A percentile compares a stretch with the other conserved stretches of the same genome.
These are phyloP conservation scores for Sympetrum striolatum DNA, from an alignment of 2,888 invertebrate genomes.

Conservation along the genomic window DNA sequence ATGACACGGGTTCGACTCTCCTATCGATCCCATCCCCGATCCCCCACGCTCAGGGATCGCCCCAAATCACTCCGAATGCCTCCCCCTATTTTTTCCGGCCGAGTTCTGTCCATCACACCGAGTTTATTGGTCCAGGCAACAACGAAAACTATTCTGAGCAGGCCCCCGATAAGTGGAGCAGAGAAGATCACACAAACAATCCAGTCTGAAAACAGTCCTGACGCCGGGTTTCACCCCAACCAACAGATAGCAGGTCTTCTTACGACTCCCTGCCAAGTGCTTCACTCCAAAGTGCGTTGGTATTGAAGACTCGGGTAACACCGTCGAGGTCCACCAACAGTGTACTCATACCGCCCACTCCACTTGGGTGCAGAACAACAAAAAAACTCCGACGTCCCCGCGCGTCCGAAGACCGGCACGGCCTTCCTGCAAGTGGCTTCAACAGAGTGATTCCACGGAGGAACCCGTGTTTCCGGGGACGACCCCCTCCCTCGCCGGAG, in stretches of 20 bases:
- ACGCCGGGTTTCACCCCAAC: not conserved
- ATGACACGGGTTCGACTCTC: not conserved
- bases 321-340: not conserved
- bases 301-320: not conserved
- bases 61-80: not conserved
- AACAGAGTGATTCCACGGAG: not conserved
- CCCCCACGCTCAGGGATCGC: no score
- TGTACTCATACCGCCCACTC: not conserved
- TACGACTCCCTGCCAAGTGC: not conserved
- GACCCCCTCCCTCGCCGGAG: not conserved
- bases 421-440: not conserved
- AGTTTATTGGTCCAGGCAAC: not conserved
- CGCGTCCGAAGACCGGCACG: not conserved
- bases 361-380: not conserved
- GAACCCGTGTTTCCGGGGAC: not conserved
- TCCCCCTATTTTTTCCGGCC: not conserved
- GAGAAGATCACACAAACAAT: not conserved
- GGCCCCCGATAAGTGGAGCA: not conserved
- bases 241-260: not conserved
- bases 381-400: not conserved
- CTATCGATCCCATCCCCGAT: not conserved
- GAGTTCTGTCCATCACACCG: not conserved
- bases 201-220: not conserved
- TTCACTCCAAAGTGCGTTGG: not conserved
- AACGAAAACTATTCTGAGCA: not conserved